Evolutionary conservation across 2,797 vertebrate species (phyloP), one percentile per base, ranked within the genome.

Genomic region (Morelia viridis): DNA sequence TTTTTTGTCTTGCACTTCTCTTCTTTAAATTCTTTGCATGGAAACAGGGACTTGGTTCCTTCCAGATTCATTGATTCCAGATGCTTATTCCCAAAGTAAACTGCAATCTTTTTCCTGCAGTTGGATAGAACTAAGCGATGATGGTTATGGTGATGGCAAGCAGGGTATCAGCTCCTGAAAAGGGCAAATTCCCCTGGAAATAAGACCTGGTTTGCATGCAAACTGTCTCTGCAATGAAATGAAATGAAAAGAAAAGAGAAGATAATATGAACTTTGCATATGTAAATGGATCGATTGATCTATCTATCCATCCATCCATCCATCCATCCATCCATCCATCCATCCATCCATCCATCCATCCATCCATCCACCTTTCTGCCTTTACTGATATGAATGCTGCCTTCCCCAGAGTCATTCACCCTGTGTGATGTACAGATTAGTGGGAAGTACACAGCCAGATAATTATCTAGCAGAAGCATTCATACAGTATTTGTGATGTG

Each of bases 1-100:
- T 19, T 91, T 88, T 94, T 94, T 94, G 13, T 92, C 91, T 94
- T 94, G 94, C 88, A 93, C 95, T 97, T 96, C 96, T 94, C 94
- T 96, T 94, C 94, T 76, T 89, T 85, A 50, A 24, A 28, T 65
- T 62, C 94, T 96, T 94, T 96, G 87, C 94, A 95, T 95, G 94
- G 92, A 90, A 96, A 92, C n/a, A n/a, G 35, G 62, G 0, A 91
- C 84, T 94, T 80, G 94, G 87, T 94, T 96, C 92, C 0, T 0
- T 13, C 7, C 94, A 93, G 94, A 92, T 88, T 94, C 91, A 24
- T 90, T 89, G 57, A 65, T 62, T 95, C 89, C 94, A 94, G 94
- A 96, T 95, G 94, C 94, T 95, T 95, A 89, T 92, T 95, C 93
- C 86, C 83, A 89, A 0, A 58, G 53, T 89, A 84, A 93, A 94